These are phyloP conservation scores for Rhodeus uyekii DNA, from an alignment of 2,797 vertebrate genomes.

Conservation along the genomic window DNA sequence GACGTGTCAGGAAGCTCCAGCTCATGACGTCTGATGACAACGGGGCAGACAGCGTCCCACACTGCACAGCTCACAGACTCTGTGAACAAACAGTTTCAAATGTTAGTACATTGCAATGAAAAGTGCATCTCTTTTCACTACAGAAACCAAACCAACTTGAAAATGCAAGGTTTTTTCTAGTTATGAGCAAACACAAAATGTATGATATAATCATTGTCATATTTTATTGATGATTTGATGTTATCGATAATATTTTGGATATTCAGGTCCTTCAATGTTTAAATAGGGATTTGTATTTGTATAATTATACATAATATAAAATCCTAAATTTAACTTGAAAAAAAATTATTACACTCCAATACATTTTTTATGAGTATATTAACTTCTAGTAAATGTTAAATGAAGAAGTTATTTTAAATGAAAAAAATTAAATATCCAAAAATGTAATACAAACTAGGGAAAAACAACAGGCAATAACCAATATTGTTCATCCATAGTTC, in stretches of 20 bases:
- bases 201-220: background rate
- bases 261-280: background rate
- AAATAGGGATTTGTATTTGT: background rate
- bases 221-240: background rate
- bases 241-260: background rate
- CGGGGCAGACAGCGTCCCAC: conserved; percentile 82
- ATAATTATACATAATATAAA: background rate
- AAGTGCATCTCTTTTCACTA: background rate
- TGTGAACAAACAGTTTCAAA: conserved; percentile 47
- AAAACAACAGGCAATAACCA: background rate
- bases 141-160: background rate
- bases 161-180: background rate
- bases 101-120: background rate
- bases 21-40: conserved; percentile 91
- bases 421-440: background rate
- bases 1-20: conserved; percentile 98
- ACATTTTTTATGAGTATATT: background rate
- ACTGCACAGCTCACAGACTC: conserved; percentile 82
- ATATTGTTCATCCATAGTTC: background rate
- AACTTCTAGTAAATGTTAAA: background rate
- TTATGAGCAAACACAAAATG: background rate
- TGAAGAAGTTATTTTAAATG: background rate
- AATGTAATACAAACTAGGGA: background rate
- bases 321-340: background rate
- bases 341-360: too few species aligned